Evolutionary conservation across 2,888 invertebrate species (phyloP).

Genomic region (Hyles lineata): DNA sequence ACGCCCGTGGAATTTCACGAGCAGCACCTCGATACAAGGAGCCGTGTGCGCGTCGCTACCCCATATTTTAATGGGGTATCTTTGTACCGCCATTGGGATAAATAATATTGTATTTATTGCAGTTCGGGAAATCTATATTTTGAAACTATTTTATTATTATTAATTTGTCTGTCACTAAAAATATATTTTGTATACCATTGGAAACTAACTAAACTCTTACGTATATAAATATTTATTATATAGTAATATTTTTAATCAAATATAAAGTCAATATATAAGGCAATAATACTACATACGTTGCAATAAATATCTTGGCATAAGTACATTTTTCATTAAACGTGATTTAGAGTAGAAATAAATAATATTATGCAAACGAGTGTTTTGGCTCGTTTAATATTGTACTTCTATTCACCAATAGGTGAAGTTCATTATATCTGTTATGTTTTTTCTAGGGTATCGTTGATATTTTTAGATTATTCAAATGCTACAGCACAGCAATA

Average conservation of each 20-base stretch:
- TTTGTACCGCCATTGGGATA: neutral
- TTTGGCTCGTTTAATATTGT: neutral
- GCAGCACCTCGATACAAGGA: slow-evolving; percentile 33
- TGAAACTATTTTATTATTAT: neutral
- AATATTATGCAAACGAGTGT: neutral
- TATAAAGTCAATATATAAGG: too few relatives aligned
- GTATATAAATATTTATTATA: too few relatives aligned
- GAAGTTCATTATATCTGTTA: too few relatives aligned
- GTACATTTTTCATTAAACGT: neutral
- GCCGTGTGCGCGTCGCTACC: neutral
- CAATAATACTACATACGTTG: too few relatives aligned
- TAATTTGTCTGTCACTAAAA: neutral
- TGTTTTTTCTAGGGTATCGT: too few relatives aligned
- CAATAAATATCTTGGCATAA: neutral
- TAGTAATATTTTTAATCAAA: too few relatives aligned
- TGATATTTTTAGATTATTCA: too few relatives aligned
- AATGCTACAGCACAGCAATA: too few relatives aligned
- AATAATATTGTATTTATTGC: neutral
- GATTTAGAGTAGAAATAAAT: neutral
- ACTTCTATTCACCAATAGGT: too few relatives aligned
- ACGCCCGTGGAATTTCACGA: slow-evolving; percentile 72
- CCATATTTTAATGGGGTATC: slow-evolving; percentile 17
- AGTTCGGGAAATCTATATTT: neutral
- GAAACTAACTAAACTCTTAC: too few relatives aligned
- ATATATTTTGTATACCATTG: too few relatives aligned